Conservation (phyloP, 37 sponge, comb jelly and placozoan genomes). For the Dysidea cf. avara region DNA sequence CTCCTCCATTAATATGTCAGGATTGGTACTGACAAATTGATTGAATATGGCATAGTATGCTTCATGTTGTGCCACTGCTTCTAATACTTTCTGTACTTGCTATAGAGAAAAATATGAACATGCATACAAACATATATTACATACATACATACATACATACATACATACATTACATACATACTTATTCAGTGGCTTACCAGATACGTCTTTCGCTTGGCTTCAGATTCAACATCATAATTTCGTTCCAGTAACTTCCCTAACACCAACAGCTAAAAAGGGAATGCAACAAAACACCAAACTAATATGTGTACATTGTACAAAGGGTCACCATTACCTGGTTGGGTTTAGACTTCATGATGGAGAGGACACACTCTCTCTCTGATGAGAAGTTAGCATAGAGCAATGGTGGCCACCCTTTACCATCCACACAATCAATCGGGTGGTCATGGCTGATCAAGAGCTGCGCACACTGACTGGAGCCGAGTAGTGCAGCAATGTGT, state of each 20-base stretch:
- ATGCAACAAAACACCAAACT: neutral
- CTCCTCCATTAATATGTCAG: conserved; percentile 42
- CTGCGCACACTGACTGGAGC: conserved; percentile 44
- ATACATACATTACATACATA: neutral
- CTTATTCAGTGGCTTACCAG: neutral
- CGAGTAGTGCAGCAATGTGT: conserved; percentile 52
- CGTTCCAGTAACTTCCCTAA: neutral
- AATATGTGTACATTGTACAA: too few species aligned
- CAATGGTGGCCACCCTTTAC: conserved; percentile 57
- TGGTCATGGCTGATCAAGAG: conserved; percentile 43
- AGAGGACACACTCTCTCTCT: conserved; percentile 42
- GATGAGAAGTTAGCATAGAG: conserved; percentile 62
- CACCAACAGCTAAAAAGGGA: neutral
- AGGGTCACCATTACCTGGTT: conserved; percentile 24
- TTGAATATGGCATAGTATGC: conserved; percentile 59
- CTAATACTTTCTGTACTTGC: conserved; percentile 52
- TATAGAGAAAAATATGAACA: conserved; percentile 1
- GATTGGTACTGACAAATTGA: conserved; percentile 41
- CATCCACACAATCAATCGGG: conserved; percentile 48
- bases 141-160: neutral
- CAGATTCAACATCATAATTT: neutral
- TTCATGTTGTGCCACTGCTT: conserved; percentile 56
- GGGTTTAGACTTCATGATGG: conserved; percentile 54
- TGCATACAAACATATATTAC: neutral
- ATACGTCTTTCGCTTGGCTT: neutral